Base-by-base conservation (phyloP, 2,113 vertebrate species). In the Sciurus niger region DNA sequence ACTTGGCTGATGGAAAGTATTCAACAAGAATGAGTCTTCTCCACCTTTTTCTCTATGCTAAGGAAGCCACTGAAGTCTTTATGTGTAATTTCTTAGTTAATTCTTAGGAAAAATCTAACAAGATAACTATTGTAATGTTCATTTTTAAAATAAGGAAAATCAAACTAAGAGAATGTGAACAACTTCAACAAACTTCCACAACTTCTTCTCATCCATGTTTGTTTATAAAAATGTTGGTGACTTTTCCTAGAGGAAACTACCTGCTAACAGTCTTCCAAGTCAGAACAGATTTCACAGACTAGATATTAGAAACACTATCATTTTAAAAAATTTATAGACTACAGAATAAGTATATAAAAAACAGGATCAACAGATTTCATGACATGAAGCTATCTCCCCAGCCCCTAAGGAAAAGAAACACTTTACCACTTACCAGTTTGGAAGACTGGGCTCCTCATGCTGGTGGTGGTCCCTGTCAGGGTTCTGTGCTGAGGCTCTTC, bases 381-480 rank as follows among this genome's bases (percentile, higher is more conserved):
- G 6, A 77, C 2, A 48, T 40, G 10, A 2, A 40, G 40, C 40
- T 40, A 40, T 40, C 40, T 40, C 40, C 40, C 40, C 3, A 40
- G 40, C 40, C 40, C 40, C 40, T 40, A 40, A 95, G 18, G 46
- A 67, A 74, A 88, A 11, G 17, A 91, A 43, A 74, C 0, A 3
- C 6, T 79, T 4, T 46, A 20, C 34, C 34, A 93, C 95, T 95
- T 97, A 98, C 98, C 89, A 95, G n/a, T 28, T 22, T 90, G 72
- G 92, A 83, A 48, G 12, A 37, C n/a, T 2, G 94, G 92, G 65
- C 86, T 97, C 92, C 53, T 98, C 97, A 98, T 96, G 70, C 73
- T 97, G 93, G 2, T 95, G 73, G 28, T 86, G 9, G 82, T 20
- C 65, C 8, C 24, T 89, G 76, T 83, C 4, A 6, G 0, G 77